Base-by-base conservation (phyloP, 1,140 invertebrate species). In the Calliopsis andreniformis region DNA sequence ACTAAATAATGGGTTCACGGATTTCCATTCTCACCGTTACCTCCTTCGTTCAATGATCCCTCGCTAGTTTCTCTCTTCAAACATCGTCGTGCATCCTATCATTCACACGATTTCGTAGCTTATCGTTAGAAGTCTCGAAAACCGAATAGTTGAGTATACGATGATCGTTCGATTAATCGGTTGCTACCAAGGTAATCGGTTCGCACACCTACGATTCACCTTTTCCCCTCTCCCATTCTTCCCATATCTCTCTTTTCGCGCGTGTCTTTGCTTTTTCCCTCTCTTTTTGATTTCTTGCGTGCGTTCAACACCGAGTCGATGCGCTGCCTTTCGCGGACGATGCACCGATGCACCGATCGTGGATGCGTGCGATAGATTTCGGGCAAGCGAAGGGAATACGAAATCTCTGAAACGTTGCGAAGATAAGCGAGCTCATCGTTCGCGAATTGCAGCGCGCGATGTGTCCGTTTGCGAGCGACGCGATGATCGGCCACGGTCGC, bases 251-350 rank as follows among this genome's bases (percentile, higher is more conserved):
- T 14, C 23, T 20, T 25, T 56, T 1, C n/a, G n/a, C n/a, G n/a
- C n/a, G n/a, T n/a, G n/a, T n/a, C n/a, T n/a, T n/a, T n/a, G n/a
- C n/a, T 66, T 18, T 53, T 20, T 20, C 58, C 35, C 55, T 39
- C 3, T 45, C 23, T 16, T 62, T 77, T 80, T 67, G 45, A 61
- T 77, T 62, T 70, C 49, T 56, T 66, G 59, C 56, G 64, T 28
- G 39, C 62, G 51, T 70, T 59, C 42, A 16, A 51, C n/a, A 42
- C 28, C 35, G 32, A 14, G 39, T 30, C 71, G 62, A n/a, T n/a
- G 43, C 43, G 16, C 51, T 56, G 20, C 23, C 56, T 42, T 67
- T 67, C 51, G 70, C 32, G 43, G 20, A 35, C 23, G 16, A 25
- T 10, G 30, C 28, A 8, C 10, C 49, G 3, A 20, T 58, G 12